These are phyloP conservation scores for Andrena fulva DNA, from an alignment of 2,888 invertebrate genomes.

Conservation along the genomic window DNA sequence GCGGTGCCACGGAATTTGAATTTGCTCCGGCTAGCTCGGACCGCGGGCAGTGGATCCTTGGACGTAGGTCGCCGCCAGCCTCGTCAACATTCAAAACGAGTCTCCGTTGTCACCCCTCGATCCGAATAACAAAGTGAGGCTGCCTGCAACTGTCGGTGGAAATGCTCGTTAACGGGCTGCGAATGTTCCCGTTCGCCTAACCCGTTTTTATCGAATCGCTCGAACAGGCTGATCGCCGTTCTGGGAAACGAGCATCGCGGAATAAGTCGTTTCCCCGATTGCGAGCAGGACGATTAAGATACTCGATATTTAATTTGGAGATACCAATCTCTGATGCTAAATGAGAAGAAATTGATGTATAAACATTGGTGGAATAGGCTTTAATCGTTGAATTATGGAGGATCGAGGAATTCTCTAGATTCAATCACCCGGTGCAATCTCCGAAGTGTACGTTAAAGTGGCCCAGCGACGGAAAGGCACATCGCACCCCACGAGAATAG, in stretches of 20 bases:
- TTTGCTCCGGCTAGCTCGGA: constrained; percentile 64
- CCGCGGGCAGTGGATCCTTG: constrained; percentile 52
- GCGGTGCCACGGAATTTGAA: constrained; percentile 75
- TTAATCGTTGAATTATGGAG: no score
- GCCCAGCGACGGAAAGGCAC: no score
- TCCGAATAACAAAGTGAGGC: constrained; percentile 68
- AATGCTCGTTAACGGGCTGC: constrained; percentile 57
- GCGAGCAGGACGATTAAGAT: not conserved
- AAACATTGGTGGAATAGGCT: no score
- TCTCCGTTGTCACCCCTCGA: constrained; percentile 49
- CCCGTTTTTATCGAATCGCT: constrained; percentile 28
- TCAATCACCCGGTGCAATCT: no score
- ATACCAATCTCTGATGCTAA: no score
- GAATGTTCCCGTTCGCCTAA: constrained; percentile 41
- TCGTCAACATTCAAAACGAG: constrained; percentile 63
- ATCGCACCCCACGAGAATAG: not conserved
- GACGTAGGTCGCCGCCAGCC: constrained; percentile 35
- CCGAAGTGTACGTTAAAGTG: not conserved
- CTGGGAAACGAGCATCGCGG: constrained; percentile 17
- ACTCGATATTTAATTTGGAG: not conserved
- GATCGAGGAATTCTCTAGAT: no score
- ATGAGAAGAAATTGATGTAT: no score
- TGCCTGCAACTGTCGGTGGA: constrained; percentile 28
- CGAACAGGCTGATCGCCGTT: constrained; percentile 11
- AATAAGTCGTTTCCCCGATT: constrained; percentile 27